Evolutionary conservation across 2,888 invertebrate species (phyloP).

Genomic region (Cheilosia soror): DNA sequence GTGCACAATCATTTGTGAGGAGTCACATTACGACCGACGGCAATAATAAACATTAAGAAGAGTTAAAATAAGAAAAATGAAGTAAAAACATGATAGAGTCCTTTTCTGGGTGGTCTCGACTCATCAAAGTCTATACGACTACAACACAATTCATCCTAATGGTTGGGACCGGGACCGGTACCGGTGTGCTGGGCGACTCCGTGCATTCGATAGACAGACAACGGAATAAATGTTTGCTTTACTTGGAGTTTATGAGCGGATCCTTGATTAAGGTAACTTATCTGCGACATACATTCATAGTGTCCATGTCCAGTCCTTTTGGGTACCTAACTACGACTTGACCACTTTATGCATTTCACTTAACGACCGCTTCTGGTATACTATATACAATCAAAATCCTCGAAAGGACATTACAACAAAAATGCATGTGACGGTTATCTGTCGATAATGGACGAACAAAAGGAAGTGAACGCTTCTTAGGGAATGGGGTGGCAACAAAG

Average conservation of each 20-base stretch:
- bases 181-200: constrained; percentile 20
- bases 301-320: neutral
- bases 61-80: constrained; percentile 72
- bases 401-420: constrained; percentile 60
- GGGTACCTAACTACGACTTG: constrained; percentile 16
- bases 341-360: constrained; percentile 72
- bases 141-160: constrained; percentile 41
- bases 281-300: constrained; percentile 54
- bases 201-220: constrained; percentile 53
- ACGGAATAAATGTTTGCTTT: constrained; percentile 63
- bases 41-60: constrained; percentile 74
- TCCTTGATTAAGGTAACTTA: constrained; percentile 74
- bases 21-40: constrained; percentile 74
- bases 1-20: constrained; percentile 75
- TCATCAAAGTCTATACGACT: constrained; percentile 51
- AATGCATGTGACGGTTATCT: constrained; percentile 74
- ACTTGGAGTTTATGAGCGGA: constrained; percentile 60
- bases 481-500: neutral
- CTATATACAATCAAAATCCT: constrained; percentile 65
- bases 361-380: constrained; percentile 65
- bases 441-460: constrained; percentile 68
- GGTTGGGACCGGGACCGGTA: too few species aligned
- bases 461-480: constrained; percentile 26
- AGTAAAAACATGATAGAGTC: constrained; percentile 74
- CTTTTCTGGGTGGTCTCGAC: constrained; percentile 69